Evolutionary conservation across 2,888 invertebrate species (phyloP).

Genomic region (Amiota communis): DNA sequence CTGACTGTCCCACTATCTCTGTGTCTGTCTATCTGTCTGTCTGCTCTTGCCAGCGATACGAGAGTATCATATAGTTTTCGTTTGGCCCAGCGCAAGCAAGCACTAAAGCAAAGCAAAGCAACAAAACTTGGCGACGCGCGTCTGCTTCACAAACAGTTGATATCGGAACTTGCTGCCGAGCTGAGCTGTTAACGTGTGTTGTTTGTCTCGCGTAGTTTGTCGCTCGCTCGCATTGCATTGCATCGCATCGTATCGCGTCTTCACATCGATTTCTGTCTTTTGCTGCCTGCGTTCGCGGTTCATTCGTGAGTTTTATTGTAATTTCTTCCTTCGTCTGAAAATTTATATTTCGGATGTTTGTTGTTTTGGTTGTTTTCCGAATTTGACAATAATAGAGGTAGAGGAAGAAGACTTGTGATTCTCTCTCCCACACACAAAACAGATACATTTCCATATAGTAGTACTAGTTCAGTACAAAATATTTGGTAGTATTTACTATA

Average conservation of each 20-base stretch:
- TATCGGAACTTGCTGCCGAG: slow-evolving; percentile 60
- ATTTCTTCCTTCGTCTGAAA: neutral
- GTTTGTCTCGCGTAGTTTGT: slow-evolving; percentile 49
- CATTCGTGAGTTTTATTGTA: slow-evolving; percentile 11
- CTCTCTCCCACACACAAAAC: neutral
- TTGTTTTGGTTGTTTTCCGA: neutral
- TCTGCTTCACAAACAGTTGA: slow-evolving; percentile 52
- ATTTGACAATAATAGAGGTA: no score
- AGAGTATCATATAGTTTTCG: neutral
- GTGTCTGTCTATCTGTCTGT: neutral
- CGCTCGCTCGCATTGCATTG: slow-evolving; percentile 36
- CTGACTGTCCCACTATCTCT: neutral
- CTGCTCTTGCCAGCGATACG: neutral
- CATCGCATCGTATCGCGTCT: slow-evolving; percentile 27
- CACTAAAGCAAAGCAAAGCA: neutral
- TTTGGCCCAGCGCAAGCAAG: neutral
- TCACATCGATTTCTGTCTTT: slow-evolving; percentile 38
- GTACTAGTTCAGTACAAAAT: no score
- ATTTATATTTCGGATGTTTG: neutral
- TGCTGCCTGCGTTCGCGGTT: slow-evolving; percentile 11
- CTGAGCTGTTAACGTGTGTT: slow-evolving; percentile 39
- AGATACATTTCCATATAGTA: neutral
- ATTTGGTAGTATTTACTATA: no score
- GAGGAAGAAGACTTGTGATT: neutral
- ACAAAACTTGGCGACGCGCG: slow-evolving; percentile 49